A percentile compares a stretch with the other conserved stretches of the same genome.
These are phyloP conservation scores for Eumaeus atala DNA, from an alignment of 1,140 invertebrate genomes.

Conservation along the genomic window DNA sequence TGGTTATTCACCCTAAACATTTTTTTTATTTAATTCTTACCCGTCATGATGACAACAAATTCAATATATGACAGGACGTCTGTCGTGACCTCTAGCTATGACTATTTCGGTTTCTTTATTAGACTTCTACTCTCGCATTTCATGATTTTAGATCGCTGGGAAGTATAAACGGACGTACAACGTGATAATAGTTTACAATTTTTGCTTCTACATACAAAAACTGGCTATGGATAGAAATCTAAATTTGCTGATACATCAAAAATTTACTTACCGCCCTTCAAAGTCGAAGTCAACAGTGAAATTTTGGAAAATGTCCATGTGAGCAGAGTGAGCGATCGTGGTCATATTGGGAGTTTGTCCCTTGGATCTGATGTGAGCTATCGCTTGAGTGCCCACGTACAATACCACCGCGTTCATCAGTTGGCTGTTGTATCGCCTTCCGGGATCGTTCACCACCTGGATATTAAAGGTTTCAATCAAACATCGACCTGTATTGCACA, in stretches of 20 bases:
- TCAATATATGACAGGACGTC: too few relatives aligned
- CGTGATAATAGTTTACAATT: too few relatives aligned
- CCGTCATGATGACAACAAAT: too few relatives aligned
- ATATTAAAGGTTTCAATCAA: neutral
- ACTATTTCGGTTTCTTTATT: too few relatives aligned
- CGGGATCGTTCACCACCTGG: conserved; percentile 84
- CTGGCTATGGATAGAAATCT: neutral
- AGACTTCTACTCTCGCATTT: too few relatives aligned
- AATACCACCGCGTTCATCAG: conserved; percentile 97
- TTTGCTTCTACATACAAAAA: too few relatives aligned
- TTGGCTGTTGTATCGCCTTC: conserved; percentile 94
- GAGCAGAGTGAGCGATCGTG: conserved; percentile 96
- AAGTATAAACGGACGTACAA: too few relatives aligned
- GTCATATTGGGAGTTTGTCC: conserved; percentile 94
- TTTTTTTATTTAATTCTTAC: too few relatives aligned
- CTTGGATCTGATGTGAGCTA: conserved; percentile 89
- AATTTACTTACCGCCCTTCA: conserved; percentile 82
- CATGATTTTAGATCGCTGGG: too few relatives aligned
- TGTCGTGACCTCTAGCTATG: too few relatives aligned
- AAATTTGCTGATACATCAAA: neutral
- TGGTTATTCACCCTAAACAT: too few relatives aligned
- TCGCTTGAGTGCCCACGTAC: conserved; percentile 98
- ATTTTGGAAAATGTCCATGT: conserved; percentile 99
- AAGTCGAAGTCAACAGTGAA: conserved; percentile 97
- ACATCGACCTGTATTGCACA: neutral